Percentiles rank a stretch among this genome's conserved stretches.
These are phyloP conservation scores for Dione juno DNA, from an alignment of 2,888 invertebrate species.

Conservation along the genomic window DNA sequence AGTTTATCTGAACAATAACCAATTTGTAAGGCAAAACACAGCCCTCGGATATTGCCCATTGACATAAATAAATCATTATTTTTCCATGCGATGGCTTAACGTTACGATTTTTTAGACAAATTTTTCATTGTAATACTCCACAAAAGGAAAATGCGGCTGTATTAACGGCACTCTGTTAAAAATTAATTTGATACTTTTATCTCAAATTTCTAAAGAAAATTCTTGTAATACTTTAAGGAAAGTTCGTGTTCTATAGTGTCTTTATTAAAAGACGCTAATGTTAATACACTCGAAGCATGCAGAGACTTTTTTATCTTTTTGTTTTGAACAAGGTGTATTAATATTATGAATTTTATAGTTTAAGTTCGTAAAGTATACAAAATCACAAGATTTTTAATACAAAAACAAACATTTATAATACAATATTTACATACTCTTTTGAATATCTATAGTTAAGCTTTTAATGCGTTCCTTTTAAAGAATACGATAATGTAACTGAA, in stretches of 20 bases:
- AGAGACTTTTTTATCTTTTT: conserved; percentile 25
- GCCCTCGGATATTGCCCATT: conserved; percentile 72
- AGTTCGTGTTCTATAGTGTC: conserved; percentile 34
- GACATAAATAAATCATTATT: conserved; percentile 83
- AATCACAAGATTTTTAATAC: too few species aligned
- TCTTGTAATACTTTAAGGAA: conserved; percentile 43
- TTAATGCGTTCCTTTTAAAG: too few species aligned
- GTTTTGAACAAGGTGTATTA: neutral
- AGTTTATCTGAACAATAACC: conserved; percentile 81
- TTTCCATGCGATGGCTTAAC: conserved; percentile 59
- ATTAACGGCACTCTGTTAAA: conserved; percentile 78
- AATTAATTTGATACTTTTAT: conserved; percentile 81
- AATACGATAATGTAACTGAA: too few species aligned
- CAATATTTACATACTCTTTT: too few species aligned
- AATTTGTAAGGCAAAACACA: conserved; percentile 77
- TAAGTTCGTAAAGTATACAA: too few species aligned
- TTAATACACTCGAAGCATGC: conserved; percentile 39
- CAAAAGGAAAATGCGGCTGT: conserved; percentile 78
- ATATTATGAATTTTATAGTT: neutral
- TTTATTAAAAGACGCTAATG: conserved; percentile 40
- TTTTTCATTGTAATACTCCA: conserved; percentile 77
- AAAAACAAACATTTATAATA: too few species aligned
- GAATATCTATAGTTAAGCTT: too few species aligned
- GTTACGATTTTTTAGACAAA: conserved; percentile 63
- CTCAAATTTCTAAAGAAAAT: conserved; percentile 65